A percentile compares a stretch with the other conserved stretches of the same genome.
Conservation (phyloP, 2,888 invertebrate genomes). For the Biston stratarius region DNA sequence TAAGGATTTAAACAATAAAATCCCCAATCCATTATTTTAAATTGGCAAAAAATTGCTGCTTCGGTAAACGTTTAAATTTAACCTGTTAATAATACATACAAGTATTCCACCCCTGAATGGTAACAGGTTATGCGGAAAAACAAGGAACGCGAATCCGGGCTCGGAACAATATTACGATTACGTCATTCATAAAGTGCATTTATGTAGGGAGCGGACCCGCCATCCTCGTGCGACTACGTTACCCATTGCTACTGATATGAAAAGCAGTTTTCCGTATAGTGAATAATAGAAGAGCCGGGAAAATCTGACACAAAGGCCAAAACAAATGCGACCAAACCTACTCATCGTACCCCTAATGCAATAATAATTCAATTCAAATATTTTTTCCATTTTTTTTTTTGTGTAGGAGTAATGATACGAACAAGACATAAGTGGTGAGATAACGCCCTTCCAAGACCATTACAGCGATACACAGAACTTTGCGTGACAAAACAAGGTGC, state of each 20-base stretch:
- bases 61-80: conserved; percentile 24
- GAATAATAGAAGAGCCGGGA: conserved; percentile 70
- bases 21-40: conserved; percentile 1
- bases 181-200: conserved; percentile 78
- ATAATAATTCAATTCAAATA: conserved; percentile 26
- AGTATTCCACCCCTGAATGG: conserved; percentile 54
- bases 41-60: neutral
- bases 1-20: neutral
- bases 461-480: too few species aligned
- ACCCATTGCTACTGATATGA: conserved; percentile 79
- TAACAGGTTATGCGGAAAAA: conserved; percentile 60
- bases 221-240: conserved; percentile 71
- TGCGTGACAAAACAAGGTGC: too few species aligned
- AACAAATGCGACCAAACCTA: conserved; percentile 18
- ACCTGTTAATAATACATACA: conserved; percentile 52
- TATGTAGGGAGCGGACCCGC: conserved; percentile 67
- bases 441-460: too few species aligned
- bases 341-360: conserved; percentile 20
- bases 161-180: conserved; percentile 75
- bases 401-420: too few species aligned
- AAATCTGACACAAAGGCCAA: conserved; percentile 33
- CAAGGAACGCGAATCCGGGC: conserved; percentile 66
- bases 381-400: too few species aligned
- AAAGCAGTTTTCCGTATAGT: conserved; percentile 77
- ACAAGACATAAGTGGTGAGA: too few species aligned